Percentiles rank a stretch among this genome's conserved stretches.
These are phyloP conservation scores for Hypotaenidia okinawae DNA, from an alignment of 2,797 vertebrate genomes.

Conservation along the genomic window DNA sequence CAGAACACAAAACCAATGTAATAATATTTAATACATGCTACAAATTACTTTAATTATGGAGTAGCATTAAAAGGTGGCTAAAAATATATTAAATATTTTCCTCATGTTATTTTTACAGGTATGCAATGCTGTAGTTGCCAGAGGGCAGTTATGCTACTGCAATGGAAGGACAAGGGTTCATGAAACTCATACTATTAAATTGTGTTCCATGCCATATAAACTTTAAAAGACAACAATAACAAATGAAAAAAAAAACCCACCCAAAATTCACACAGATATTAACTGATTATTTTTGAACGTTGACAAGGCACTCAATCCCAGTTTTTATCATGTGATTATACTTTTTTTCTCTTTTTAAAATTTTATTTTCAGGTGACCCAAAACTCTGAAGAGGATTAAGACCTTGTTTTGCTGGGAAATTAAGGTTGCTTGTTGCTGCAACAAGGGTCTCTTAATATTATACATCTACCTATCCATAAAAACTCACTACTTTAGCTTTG, in stretches of 20 bases:
- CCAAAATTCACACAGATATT: background rate
- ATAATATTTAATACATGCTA: slow-evolving; percentile 40
- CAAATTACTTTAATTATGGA: slow-evolving; percentile 67
- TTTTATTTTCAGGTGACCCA: background rate
- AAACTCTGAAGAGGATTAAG: background rate
- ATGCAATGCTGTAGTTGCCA: background rate
- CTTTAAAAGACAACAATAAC: background rate
- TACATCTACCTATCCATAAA: background rate
- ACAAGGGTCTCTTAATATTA: background rate
- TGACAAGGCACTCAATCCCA: background rate
- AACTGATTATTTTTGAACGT: background rate
- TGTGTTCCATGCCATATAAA: background rate
- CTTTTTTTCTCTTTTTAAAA: rapidly evolving
- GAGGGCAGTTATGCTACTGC: background rate
- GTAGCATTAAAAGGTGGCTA: slow-evolving; percentile 34
- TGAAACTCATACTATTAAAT: background rate
- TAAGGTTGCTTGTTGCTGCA: background rate
- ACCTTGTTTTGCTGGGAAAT: background rate
- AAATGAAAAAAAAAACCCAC: background rate
- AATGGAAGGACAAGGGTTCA: background rate
- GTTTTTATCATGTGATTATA: background rate
- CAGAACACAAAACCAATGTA: background rate
- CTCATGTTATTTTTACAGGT: slow-evolving; percentile 21
- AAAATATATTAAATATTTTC: slow-evolving; percentile 48
- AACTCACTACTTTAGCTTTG: background rate